Evolutionary conservation across 2,113 vertebrate genomes (phyloP), one percentile per base, ranked within the genome.

Genomic region (Accipiter cooperii): DNA sequence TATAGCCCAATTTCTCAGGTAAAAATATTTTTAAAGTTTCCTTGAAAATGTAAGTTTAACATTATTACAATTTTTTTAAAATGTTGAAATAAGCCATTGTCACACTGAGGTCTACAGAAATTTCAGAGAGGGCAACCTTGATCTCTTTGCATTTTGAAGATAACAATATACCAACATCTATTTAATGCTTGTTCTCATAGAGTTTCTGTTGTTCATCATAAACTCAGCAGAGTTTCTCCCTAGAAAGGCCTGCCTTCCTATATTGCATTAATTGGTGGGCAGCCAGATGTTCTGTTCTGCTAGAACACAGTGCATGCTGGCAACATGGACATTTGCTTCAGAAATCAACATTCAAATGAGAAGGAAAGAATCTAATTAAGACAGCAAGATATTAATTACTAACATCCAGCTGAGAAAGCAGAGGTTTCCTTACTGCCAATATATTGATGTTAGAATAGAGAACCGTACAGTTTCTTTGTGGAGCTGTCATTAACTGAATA

Each of bases 371-470:
- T 71, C 44, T 95, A 96, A 96, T 95, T 89, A 94, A 94, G 70
- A 86, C 68, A 95, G 77, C 75, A 96, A 82, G 80, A 70, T 97
- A 95, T 92, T 97, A 97, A 95, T 89, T 87, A 91, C 57, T 85
- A 81, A 57, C 40, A 86, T 29, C 46, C 76, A 85, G 44, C 94
- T 94, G 76, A 93, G 76, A 75, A 96, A 94, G 82, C 49, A 90
- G 71, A 89, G 58, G 19, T 94, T 93, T 89, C 16, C 38, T 94
- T 24, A 68, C 42, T 89, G 73, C 21, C 74, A 51, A 26, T 51
- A 71, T 60, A 54, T 11, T 16, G 2, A 58, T 64, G 28, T 64
- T 77, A 57, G 25, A n/a, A 40, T 11, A 61, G 36, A 89, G 22
- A 25, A 47, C 7, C 69, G 13, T 22, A 58, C 36, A 29, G 31